These are phyloP conservation scores for Hipparchia semele DNA, from an alignment of 2,888 invertebrate genomes.

Conservation along the genomic window DNA sequence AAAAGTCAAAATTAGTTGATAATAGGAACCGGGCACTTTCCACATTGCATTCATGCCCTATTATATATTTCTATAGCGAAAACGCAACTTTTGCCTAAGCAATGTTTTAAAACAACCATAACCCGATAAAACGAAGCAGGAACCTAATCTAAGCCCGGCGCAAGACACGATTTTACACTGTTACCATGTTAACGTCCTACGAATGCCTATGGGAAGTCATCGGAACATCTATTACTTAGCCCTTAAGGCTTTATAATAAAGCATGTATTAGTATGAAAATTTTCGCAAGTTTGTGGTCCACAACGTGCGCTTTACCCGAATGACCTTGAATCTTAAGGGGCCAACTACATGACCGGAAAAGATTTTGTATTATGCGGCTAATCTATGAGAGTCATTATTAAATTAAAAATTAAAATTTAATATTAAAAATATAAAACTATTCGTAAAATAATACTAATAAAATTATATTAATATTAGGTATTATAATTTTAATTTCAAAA, in stretches of 20 bases:
- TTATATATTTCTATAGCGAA: neutral
- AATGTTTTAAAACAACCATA: constrained; percentile 20
- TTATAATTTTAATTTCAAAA: neutral
- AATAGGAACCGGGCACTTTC: neutral
- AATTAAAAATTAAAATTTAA: no score
- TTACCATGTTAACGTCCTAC: constrained; percentile 29
- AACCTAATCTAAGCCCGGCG: constrained; percentile 32
- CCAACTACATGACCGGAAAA: constrained; percentile 7
- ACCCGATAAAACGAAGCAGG: constrained; percentile 31
- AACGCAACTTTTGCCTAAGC: constrained; percentile 1
- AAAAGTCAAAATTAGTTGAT: no score
- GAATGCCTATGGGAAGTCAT: constrained; percentile 21
- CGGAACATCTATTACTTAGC: constrained; percentile 10
- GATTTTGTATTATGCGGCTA: neutral
- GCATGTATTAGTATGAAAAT: constrained; percentile 16
- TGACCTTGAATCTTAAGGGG: constrained; percentile 39
- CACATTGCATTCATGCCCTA: no score
- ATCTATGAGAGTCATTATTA: no score
- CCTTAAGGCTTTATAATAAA: constrained; percentile 19
- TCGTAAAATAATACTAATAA: no score
- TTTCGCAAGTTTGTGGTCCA: constrained; percentile 6
- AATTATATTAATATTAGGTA: neutral
- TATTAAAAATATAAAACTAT: no score
- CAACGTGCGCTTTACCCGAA: constrained; percentile 28
- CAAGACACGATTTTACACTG: constrained; percentile 38